Conservation (phyloP, 2,888 invertebrate species). For the Gastracanthus pulcherrimus region DNA sequence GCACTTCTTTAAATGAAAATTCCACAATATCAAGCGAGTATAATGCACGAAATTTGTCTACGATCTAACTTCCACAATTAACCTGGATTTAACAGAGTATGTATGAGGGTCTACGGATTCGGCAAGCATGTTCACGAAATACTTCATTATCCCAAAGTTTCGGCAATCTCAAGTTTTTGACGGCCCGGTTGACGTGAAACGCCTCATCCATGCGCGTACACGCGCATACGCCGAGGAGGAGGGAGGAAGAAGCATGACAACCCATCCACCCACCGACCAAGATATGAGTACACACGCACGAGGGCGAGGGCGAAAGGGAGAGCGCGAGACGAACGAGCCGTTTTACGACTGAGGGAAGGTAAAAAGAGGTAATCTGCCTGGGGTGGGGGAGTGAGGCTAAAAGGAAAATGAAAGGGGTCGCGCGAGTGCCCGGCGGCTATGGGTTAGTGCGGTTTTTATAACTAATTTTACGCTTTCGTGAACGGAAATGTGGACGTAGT, state of each 20-base stretch:
- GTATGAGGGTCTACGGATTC: too few species aligned
- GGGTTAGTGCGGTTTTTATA: conserved; percentile 14
- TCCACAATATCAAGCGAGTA: too few species aligned
- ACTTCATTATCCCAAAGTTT: conserved; percentile 9
- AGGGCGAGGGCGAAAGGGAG: conserved; percentile 2
- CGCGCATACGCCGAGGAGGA: too few species aligned
- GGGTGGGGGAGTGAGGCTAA: conserved; percentile 30
- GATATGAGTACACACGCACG: not conserved
- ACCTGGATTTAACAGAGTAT: too few species aligned
- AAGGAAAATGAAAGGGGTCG: conserved; percentile 38
- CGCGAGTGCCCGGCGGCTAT: not conserved
- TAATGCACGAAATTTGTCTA: too few species aligned
- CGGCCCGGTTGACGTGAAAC: not conserved
- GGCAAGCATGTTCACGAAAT: too few species aligned
- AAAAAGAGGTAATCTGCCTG: conserved; percentile 43
- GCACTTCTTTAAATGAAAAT: too few species aligned
- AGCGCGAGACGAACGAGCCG: conserved; percentile 61
- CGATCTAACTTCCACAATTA: too few species aligned
- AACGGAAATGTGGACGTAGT: conserved; percentile 24
- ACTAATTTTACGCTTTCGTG: conserved; percentile 37
- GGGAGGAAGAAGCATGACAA: too few species aligned
- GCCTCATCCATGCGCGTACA: too few species aligned
- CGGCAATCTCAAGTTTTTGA: conserved; percentile 29
- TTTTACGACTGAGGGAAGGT: conserved; percentile 60
- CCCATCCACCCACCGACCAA: too few species aligned